A percentile compares a stretch with the other conserved stretches of the same genome.
Evolutionary conservation across 2,888 invertebrate species (phyloP).

Genomic region (Eupithecia vulgata): DNA sequence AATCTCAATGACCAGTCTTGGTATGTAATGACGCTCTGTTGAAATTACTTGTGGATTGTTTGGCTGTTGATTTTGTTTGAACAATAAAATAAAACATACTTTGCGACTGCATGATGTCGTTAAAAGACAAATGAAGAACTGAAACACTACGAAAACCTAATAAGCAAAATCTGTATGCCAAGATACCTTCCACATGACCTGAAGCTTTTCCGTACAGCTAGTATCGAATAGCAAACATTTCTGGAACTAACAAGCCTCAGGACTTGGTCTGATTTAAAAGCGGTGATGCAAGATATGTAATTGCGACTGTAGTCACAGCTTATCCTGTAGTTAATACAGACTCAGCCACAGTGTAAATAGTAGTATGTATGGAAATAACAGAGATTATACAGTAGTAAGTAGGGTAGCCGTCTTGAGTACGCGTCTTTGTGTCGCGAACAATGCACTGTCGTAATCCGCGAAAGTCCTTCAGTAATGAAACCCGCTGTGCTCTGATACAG

Average conservation of each 20-base stretch:
- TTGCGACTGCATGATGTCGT: not conserved
- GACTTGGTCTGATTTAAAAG: conserved; percentile 39
- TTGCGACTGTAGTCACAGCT: conserved; percentile 34
- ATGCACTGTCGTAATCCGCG: conserved; percentile 45
- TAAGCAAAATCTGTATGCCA: too few species aligned
- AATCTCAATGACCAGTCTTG: too few species aligned
- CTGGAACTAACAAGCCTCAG: conserved; percentile 31
- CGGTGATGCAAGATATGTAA: conserved; percentile 44
- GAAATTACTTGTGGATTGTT: too few species aligned
- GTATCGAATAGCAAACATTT: conserved; percentile 25
- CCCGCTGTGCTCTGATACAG: conserved; percentile 19
- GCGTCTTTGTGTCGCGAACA: conserved; percentile 47
- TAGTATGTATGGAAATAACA: conserved; percentile 24
- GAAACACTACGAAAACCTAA: too few species aligned
- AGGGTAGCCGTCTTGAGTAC: conserved; percentile 37
- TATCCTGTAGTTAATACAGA: conserved; percentile 7
- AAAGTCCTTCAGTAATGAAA: conserved; percentile 49
- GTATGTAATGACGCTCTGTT: too few species aligned
- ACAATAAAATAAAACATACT: too few species aligned
- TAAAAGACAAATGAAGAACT: not conserved
- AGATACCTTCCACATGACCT: not conserved
- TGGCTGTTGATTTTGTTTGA: too few species aligned
- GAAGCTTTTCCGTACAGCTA: conserved; percentile 14
- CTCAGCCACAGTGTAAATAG: conserved; percentile 12
- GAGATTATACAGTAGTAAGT: conserved; percentile 12